Percentiles rank a stretch among this genome's conserved stretches.
These are phyloP conservation scores for Polyommatus icarus DNA, from an alignment of 2,888 invertebrate genomes.

Conservation along the genomic window DNA sequence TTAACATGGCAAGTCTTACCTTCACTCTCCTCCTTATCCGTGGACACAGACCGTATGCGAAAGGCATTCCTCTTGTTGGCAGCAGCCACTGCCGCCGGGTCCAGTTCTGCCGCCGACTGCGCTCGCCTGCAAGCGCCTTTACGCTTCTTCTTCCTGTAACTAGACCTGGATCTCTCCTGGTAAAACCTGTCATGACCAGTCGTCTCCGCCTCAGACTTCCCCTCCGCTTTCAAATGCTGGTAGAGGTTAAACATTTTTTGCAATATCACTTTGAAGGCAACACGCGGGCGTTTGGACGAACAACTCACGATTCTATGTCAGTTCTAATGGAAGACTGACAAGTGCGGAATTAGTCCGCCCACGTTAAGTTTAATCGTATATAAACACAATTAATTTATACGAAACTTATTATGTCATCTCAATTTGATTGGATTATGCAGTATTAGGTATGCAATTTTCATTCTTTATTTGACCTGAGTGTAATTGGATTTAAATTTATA, in stretches of 20 bases:
- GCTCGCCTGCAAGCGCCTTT: constrained; percentile 82
- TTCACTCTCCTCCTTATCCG: constrained; percentile 81
- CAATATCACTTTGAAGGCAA: constrained; percentile 35
- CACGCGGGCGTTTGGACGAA: constrained; percentile 45
- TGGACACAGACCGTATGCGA: constrained; percentile 82
- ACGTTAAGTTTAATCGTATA: constrained; percentile 16
- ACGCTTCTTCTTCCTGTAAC: constrained; percentile 77
- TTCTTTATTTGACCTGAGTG: neutral
- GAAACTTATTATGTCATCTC: constrained; percentile 12
- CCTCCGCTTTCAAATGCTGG: constrained; percentile 83
- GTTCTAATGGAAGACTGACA: constrained; percentile 70
- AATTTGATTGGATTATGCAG: neutral
- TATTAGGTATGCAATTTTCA: neutral
- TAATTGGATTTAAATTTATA: constrained; percentile 11
- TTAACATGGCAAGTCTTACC: constrained; percentile 48
- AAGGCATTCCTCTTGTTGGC: constrained; percentile 83
- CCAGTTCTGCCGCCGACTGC: constrained; percentile 85
- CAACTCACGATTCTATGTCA: constrained; percentile 58
- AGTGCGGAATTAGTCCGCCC: constrained; percentile 55
- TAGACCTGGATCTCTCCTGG: constrained; percentile 81
- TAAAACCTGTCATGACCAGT: constrained; percentile 92
- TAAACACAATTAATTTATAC: constrained; percentile 29
- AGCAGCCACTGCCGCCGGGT: constrained; percentile 82
- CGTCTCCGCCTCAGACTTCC: constrained; percentile 80
- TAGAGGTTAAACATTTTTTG: constrained; percentile 88